phyloP scores from a whole-genome alignment of 2,797 vertebrate genomes.

The Limosa lapponica region DNA sequence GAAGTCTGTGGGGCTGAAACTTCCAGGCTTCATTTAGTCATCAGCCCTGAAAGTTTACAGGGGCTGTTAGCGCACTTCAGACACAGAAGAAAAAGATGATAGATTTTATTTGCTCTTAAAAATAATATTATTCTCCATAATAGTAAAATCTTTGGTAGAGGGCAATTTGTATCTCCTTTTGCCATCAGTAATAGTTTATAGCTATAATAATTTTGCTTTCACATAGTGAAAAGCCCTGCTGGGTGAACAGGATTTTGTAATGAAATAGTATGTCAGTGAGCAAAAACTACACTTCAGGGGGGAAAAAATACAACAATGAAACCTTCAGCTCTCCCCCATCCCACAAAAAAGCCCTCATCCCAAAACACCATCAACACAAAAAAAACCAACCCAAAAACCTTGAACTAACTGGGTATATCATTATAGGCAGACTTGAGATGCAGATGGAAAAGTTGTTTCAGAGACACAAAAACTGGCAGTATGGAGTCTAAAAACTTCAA shows the following conservation, averaged over 20 bases:
- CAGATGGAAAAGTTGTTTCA: not conserved
- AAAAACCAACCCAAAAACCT: not conserved
- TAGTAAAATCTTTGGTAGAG: conserved; percentile 20
- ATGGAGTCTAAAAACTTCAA: not conserved
- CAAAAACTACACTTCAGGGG: not conserved
- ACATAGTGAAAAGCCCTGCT: not conserved
- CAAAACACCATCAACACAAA: not conserved
- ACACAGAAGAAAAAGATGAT: not conserved
- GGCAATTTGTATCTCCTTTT: not conserved
- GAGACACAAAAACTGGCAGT: not conserved
- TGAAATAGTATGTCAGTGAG: not conserved
- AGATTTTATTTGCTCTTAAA: conserved; percentile 37
- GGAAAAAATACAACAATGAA: not conserved
- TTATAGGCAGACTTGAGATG: not conserved
- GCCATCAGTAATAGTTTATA: not conserved
- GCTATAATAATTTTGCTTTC: not conserved
- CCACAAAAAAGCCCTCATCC: no score
- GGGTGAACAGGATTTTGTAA: not conserved
- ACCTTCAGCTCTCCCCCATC: rapidly evolving
- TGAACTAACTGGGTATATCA: not conserved
- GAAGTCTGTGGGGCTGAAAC: not conserved
- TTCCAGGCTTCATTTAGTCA: not conserved
- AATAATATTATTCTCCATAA: not conserved
- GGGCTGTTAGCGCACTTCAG: not conserved
- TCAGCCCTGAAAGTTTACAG: not conserved